Percentiles rank a stretch among this genome's conserved stretches.
Evolutionary conservation across 2,797 vertebrate genomes (phyloP).

Genomic region (Halcyon chelicuti): DNA sequence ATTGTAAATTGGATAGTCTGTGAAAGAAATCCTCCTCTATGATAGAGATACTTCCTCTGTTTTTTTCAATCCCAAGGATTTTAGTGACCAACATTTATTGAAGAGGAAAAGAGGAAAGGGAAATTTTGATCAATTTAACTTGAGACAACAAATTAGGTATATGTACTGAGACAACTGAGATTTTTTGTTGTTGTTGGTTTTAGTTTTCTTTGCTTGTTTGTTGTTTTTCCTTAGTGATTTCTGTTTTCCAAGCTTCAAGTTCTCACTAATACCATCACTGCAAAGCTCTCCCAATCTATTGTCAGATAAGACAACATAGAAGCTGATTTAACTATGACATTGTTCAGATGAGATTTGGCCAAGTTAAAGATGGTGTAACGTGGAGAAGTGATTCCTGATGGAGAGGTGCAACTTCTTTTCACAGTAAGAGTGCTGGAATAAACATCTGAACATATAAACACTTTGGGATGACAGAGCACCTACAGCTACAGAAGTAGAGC

Average conservation of each 20-base stretch:
- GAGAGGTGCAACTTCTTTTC: neutral
- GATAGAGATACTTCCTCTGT: neutral
- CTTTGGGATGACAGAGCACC: neutral
- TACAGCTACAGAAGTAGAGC: neutral
- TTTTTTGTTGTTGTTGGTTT: neutral
- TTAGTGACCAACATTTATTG: neutral
- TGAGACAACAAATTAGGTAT: neutral
- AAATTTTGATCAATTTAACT: neutral
- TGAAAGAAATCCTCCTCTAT: neutral
- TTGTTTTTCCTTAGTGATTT: neutral
- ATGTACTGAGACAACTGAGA: neutral
- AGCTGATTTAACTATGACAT: neutral
- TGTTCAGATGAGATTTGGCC: neutral
- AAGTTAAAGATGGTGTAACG: neutral
- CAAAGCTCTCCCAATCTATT: neutral
- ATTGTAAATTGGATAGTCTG: neutral
- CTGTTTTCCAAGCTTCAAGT: neutral
- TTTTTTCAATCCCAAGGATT: neutral
- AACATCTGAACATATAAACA: neutral
- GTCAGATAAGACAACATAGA: neutral
- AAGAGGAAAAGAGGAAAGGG: neutral
- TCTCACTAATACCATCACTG: neutral
- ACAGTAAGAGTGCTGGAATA: neutral
- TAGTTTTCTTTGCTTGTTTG: neutral
- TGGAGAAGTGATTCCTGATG: neutral